Base-by-base conservation (phyloP, 2,113 vertebrate species). In the Coryphaenoides rupestris region DNA sequence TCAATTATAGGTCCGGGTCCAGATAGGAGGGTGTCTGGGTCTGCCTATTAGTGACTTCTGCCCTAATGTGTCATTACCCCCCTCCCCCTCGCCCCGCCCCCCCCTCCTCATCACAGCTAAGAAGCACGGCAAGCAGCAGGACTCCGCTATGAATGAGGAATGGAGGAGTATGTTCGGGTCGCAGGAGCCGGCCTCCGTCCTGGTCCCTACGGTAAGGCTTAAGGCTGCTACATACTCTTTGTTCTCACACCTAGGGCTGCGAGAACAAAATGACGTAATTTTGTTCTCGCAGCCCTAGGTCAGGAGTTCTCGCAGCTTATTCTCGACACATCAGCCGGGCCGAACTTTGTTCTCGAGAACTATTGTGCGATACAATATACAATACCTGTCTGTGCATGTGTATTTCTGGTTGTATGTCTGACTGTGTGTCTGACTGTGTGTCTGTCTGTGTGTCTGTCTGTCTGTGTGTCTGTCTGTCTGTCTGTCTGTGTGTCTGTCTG, bases 111-210 rank as follows among this genome's bases (percentile, higher is more conserved):
- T 1, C 33, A 12, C 65, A 99, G 96, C 94, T 55, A 93, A 94
- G 84, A 98, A 98, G 72, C 95, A 98, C 2, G 87, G 94, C 10
- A 98, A 98, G 79, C 96, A 98, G 79, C 96, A 95, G 88, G 97
- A 99, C 81, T 93, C 95, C 12, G 93, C 93, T 76, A 92, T 99
- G 78, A 99, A 98, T 68, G 96, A 98, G 81, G 97, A 99, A 85
- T 99, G 96, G 97, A 98, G 95, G 84, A 99, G 96, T 86, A 98
- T 99, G 96, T 99, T 99, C 68, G 96, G 97, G 10, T 97, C 96
- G 1, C 88, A 98, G 90, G 97, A 99, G 59, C 93, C 96, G 33
- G 52, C 95, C 0, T 73, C 91, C 2, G 33, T 67, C n/a, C 68
- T 82, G 55, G 63, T 76, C 7, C 77, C 91, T 70, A 83, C 86